Evolutionary conservation across 2,888 invertebrate genomes (phyloP).

Genomic region (Teleogryllus oceanicus): DNA sequence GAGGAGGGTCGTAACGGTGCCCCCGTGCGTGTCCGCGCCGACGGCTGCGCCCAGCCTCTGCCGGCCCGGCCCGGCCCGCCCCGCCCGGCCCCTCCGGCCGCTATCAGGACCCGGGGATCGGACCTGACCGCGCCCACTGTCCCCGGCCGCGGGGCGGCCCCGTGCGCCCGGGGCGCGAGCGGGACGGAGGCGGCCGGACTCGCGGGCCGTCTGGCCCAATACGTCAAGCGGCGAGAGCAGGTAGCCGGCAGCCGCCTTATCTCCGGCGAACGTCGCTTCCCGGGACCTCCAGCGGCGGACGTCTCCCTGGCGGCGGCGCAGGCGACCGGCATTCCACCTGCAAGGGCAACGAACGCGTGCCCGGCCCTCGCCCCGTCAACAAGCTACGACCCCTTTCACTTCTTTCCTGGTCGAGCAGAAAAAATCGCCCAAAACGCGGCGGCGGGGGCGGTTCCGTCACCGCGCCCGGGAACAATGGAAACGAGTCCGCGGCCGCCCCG

Average conservation of each 20-base stretch:
- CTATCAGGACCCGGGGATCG: no score
- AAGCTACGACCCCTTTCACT: background rate
- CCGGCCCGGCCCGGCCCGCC: no score
- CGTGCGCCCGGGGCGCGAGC: background rate
- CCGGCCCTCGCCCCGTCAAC: background rate
- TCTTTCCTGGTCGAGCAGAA: background rate
- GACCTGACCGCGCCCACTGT: no score
- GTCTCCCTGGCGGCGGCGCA: background rate
- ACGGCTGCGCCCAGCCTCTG: no score
- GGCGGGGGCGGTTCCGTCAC: background rate
- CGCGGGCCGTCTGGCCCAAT: slow-evolving; percentile 4
- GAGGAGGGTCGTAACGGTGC: no score
- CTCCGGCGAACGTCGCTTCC: background rate
- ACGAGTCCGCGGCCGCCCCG: background rate
- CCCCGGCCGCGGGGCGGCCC: background rate
- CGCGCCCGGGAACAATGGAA: background rate
- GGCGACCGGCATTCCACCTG: background rate
- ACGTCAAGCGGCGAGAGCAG: background rate
- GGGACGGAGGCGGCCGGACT: background rate
- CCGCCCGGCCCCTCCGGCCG: no score
- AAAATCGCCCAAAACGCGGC: background rate
- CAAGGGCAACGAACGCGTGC: background rate
- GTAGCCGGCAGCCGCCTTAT: slow-evolving; percentile 6
- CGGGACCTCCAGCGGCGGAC: background rate
- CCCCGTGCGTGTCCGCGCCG: no score